Base-by-base conservation (phyloP, 2,888 invertebrate genomes). In the Ecdyonurus torrentis region DNA sequence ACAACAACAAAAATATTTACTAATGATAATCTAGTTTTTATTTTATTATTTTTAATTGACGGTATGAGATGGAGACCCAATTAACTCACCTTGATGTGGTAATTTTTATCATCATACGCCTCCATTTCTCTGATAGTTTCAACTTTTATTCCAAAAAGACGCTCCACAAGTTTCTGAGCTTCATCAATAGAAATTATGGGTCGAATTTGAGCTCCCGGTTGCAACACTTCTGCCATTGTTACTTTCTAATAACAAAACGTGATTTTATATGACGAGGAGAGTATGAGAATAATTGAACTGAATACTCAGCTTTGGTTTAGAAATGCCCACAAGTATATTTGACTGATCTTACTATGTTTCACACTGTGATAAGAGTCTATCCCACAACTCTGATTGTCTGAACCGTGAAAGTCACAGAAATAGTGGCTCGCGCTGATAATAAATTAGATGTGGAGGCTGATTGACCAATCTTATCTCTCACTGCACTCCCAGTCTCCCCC, bases 81-180 rank as follows among this genome's bases (percentile, higher is more conserved):
- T n/a, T 79, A 78, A 10, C 78, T 78, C 66, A 85, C 85, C 1
- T 75, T 71, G 15, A 90, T 76, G 69, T 81, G 82, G 73, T 82
- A 89, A 74, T 90, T 91, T 72, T 80, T 83, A 73, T 91, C 91
- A 69, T 90, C 90, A 70, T 89, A 91, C 1, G 86, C 85, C 66
- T 86, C 83, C 2, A 90, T 75, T 69, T 86, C 83, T 0, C 71
- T 74, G 23, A 87, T 76, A 50, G 76, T 77, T 1, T 73, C 71
- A 1, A 82, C 82, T 1, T 78, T 76, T 24, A 88, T 75, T 1
- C 85, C 86, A 71, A 85, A 90, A 1, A 85, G 74, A 2, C 79
- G 73, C 63, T 79, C 75, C 0, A 80, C 77, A 1, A 87, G 72
- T 1, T 78, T 73, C 62, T 76, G 75, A 0, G 82, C 83, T 0